Conservation (phyloP, 2,113 vertebrate genomes). For the Penelope pileata region DNA sequence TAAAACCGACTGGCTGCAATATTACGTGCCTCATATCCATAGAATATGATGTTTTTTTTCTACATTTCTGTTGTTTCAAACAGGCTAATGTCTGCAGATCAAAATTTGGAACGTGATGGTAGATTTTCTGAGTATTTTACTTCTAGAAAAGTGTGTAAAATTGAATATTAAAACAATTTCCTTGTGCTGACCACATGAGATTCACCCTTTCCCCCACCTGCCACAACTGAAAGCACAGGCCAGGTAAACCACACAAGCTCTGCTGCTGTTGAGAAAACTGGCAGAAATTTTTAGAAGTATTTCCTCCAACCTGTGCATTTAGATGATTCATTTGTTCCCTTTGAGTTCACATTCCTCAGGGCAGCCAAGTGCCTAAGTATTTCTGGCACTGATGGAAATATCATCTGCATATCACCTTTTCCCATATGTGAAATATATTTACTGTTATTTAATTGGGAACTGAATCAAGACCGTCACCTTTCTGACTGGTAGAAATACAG, state of each 20-base stretch:
- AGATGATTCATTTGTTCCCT: slow-evolving; percentile 7
- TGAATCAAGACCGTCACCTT: slow-evolving; percentile 20
- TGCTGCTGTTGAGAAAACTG: not conserved
- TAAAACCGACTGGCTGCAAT: not conserved
- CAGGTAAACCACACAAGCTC: not conserved
- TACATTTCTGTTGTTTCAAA: not conserved
- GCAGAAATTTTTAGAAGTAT: slow-evolving; percentile 2
- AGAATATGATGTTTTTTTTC: not conserved
- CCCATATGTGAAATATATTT: not conserved
- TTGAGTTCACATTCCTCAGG: not conserved
- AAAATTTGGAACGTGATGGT: not conserved
- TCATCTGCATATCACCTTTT: not conserved
- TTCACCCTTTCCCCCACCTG: not conserved
- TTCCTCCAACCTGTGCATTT: not conserved
- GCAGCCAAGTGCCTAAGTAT: not conserved
- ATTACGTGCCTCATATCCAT: not conserved
- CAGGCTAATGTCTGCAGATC: not conserved
- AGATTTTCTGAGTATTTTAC: not conserved
- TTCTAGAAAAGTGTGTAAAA: not conserved
- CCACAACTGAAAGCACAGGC: not conserved
- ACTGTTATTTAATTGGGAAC: not conserved
- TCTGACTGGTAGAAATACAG: not conserved
- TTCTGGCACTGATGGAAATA: not conserved
- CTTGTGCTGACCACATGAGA: not conserved
- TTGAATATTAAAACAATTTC: not conserved